Evolutionary conservation across 1,140 invertebrate species (phyloP), one percentile per base, ranked within the genome.

Genomic region (Sitodiplosis mosellana): DNA sequence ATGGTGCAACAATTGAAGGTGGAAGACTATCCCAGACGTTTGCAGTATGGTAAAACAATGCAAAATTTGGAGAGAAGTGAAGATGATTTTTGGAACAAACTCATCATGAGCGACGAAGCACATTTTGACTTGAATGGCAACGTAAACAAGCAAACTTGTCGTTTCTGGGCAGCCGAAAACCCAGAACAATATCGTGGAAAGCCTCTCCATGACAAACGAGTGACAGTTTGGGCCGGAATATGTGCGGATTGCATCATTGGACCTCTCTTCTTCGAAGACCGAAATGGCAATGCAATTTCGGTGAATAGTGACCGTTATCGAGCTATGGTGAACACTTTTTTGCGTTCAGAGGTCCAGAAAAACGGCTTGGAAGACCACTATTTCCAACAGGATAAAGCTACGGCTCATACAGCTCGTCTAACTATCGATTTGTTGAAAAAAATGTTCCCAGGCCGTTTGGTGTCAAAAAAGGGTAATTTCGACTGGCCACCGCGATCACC

Each of bases 181-280:
- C 7, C 33, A 7, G 14, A 7, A 34, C 33, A 34, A 7, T 8
- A 34, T 34, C 33, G 33, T 34, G 14, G 33, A 34, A 14, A 34
- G 38, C 38, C 38, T 10, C 6, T 41, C 10, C 38, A 41, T 15
- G 6, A 10, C 5, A 10, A 10, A 41, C 10, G 15, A 15, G 38
- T 41, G 10, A 41, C 38, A 41, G 38, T 41, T 41, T 41, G 38
- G 38, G 10, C 10, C 17, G 38, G 8, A 41, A 10, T 41, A 12
- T 41, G 8, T 8, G 6, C 8, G 6, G 49, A 41, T 47, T 48
- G 54, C 49, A 52, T 57, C 48, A 58, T 59, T 52, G 56, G 60
- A 20, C 57, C 56, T 14, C 61, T 56, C 42, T 61, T 64, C 46
- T 63, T 64, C 46, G 49, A 57, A 38, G 49, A 59, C n/a, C 48